Percentiles rank a stretch among this genome's conserved stretches.
phyloP scores from a whole-genome alignment of 2,888 invertebrate species.

The Cryptocephalus moraei region DNA sequence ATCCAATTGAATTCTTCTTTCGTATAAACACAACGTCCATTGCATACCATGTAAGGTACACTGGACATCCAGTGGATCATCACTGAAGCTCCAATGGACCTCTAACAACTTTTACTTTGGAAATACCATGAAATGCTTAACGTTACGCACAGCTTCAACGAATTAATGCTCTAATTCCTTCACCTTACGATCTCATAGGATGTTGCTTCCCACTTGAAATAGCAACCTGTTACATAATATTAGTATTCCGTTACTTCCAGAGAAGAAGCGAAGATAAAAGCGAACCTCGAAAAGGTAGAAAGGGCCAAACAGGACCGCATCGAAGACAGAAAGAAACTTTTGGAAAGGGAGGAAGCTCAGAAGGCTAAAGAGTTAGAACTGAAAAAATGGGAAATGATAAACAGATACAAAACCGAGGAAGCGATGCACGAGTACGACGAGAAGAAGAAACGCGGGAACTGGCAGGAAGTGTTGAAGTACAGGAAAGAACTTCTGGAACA shows the following conservation, averaged over 20 bases:
- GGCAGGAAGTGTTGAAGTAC: conserved; percentile 37
- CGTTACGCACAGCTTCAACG: too few species aligned
- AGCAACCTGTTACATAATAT: too few species aligned
- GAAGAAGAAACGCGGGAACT: conserved; percentile 33
- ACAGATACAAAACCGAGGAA: conserved; percentile 47
- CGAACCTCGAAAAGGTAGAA: conserved; percentile 27
- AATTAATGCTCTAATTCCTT: neutral
- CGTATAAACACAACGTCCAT: too few species aligned
- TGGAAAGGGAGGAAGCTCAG: conserved; percentile 28
- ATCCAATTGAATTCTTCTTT: too few species aligned
- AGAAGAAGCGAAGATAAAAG: conserved; percentile 31
- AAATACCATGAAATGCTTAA: too few species aligned
- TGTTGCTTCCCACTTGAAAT: too few species aligned
- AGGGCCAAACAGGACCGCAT: conserved; percentile 24
- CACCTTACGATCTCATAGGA: too few species aligned
- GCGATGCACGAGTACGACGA: conserved; percentile 39
- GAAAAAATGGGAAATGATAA: conserved; percentile 46
- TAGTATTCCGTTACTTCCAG: conserved; percentile 23
- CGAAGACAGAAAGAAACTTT: conserved; percentile 26
- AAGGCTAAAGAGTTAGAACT: conserved; percentile 37
- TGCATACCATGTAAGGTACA: too few species aligned
- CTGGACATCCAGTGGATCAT: too few species aligned
- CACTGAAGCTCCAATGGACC: too few species aligned
- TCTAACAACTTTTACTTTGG: too few species aligned
- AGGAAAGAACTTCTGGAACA: conserved; percentile 39